Evolutionary conservation across 2,888 invertebrate species (phyloP).

Genomic region (Euzophera pinguis): DNA sequence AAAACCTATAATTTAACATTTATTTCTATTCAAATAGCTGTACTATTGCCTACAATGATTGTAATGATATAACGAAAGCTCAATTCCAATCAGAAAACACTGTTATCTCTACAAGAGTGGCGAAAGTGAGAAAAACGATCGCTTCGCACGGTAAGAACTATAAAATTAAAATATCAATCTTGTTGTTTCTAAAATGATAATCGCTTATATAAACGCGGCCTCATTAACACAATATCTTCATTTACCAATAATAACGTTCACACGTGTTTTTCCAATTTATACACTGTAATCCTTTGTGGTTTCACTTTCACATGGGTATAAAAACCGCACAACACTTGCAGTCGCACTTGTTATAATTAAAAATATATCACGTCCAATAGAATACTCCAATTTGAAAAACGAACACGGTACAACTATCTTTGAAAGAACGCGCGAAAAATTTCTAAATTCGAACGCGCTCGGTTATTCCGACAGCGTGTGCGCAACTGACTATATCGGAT

Average conservation of each 20-base stretch:
- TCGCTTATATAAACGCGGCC: neutral
- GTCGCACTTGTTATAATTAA: slow-evolving; percentile 10
- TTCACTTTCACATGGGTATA: slow-evolving; percentile 46
- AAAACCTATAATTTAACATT: too few species aligned
- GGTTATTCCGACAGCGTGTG: slow-evolving; percentile 56
- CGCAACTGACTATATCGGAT: slow-evolving; percentile 56
- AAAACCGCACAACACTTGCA: slow-evolving; percentile 24
- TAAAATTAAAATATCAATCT: neutral
- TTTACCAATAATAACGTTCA: slow-evolving; percentile 22
- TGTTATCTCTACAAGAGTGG: neutral
- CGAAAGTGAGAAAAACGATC: slow-evolving; percentile 3
- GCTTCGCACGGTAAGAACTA: neutral
- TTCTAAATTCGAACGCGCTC: slow-evolving; percentile 53
- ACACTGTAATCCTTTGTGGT: slow-evolving; percentile 57
- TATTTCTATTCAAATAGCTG: too few species aligned
- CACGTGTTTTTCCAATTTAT: slow-evolving; percentile 36
- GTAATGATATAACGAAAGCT: neutral
- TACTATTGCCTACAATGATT: too few species aligned
- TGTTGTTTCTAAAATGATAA: neutral
- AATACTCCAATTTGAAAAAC: slow-evolving; percentile 20
- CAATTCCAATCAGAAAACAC: slow-evolving; percentile 6
- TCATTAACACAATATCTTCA: neutral
- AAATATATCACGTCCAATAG: slow-evolving; percentile 18
- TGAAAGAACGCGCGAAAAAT: slow-evolving; percentile 45
- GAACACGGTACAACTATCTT: slow-evolving; percentile 15